A percentile compares a stretch with the other conserved stretches of the same genome.
Evolutionary conservation across 53 echinoderm and acorn worm species (phyloP).

Genomic region (Paelopatides confundens): DNA sequence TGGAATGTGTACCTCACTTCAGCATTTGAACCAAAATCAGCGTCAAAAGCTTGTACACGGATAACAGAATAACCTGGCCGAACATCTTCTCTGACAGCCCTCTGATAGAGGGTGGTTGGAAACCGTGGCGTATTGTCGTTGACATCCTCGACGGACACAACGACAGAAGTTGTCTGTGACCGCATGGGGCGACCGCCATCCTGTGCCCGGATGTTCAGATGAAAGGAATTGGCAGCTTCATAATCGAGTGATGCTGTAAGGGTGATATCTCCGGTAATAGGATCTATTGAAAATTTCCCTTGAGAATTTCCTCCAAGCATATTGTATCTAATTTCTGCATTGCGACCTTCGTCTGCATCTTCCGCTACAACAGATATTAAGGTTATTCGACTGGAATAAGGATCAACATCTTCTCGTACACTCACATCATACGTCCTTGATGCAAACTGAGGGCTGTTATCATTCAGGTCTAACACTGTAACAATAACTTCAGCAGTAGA

Average conservation of each 20-base stretch:
- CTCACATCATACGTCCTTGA: constrained; percentile 81
- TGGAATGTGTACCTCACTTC: constrained; percentile 72
- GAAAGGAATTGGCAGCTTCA: constrained; percentile 72
- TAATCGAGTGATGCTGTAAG: constrained; percentile 78
- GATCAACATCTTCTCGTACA: constrained; percentile 77
- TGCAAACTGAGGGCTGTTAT: constrained; percentile 90
- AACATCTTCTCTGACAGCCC: constrained; percentile 84
- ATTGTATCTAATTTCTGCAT: constrained; percentile 89
- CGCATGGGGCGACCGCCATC: constrained; percentile 86
- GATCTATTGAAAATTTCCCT: constrained; percentile 89
- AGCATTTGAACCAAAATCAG: constrained; percentile 81
- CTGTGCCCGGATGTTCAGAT: constrained; percentile 87
- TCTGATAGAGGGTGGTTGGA: constrained; percentile 77
- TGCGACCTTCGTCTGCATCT: constrained; percentile 83
- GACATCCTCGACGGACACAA: constrained; percentile 88
- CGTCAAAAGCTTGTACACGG: constrained; percentile 86
- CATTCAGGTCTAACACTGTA: constrained; percentile 88
- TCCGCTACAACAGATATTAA: constrained; percentile 80
- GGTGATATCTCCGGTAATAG: constrained; percentile 81
- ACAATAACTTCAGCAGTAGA: constrained; percentile 79
- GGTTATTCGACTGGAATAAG: constrained; percentile 52
- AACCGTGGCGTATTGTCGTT: constrained; percentile 93
- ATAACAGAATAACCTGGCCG: constrained; percentile 77
- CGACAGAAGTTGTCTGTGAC: constrained; percentile 83
- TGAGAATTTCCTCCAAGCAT: constrained; percentile 88